Evolutionary conservation across 2,888 invertebrate species (phyloP), one percentile per base, ranked within the genome.

Genomic region (Andrena haemorrhoa): DNA sequence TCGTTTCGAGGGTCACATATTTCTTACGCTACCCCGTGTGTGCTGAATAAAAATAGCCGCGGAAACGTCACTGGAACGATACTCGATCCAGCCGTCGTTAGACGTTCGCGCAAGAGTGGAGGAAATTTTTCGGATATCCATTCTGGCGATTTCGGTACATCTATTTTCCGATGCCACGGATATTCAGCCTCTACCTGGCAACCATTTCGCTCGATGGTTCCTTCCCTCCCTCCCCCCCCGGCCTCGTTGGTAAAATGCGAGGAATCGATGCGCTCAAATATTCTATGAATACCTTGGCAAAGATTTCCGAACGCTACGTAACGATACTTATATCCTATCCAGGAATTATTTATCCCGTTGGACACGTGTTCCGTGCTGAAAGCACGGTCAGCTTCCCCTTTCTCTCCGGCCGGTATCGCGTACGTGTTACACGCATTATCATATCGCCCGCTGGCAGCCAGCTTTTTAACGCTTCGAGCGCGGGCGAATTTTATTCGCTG

Each of bases 201-300:
- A 56, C 56, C 63, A 20, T 70, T 79, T 41, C 47, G 64, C 56
- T 51, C 64, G 76, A 76, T 68, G 64, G 53, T 61, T 23, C 35
- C 60, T 56, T 23, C 53, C 53, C 8, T 2, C 53, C 3, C 26
- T 47, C n/a, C 6, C 12, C 16, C 16, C 10, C 10, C 31, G 8
- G 10, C 7, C 23, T 2, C n/a, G 56, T 26, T 49, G 47, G 5
- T 68, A 68, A 75, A 81, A 71, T 20, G 64, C 23, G 33, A 58
- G 35, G 41, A 70, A 79, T 79, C 79, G 79, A 79, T 79, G 70
- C 31, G 58, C 77, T 76, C 56, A 58, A 77, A 79, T 79, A 79
- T 79, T 79, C 70, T 70, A 76, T 70, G 77, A 79, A 79, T 79
- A 79, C 49, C 53, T 23, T 16, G 79, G 26, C 31, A 69, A 70